Conservation (phyloP, 2,113 vertebrate species). For the Azemiops feae region DNA sequence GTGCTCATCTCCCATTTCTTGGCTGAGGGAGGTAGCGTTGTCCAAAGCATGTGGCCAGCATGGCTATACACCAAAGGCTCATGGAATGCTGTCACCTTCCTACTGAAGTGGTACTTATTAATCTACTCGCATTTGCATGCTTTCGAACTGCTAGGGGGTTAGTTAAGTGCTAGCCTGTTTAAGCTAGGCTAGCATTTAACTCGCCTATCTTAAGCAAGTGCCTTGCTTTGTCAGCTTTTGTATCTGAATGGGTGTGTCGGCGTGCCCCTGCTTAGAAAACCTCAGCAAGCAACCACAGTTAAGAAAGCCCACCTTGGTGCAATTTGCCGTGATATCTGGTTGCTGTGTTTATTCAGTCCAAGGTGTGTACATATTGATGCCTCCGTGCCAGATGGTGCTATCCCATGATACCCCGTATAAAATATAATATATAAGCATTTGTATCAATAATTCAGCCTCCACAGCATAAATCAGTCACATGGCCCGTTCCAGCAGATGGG, state of each 20-base stretch:
- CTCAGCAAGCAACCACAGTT: slow-evolving; percentile 18
- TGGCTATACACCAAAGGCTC: too few species aligned
- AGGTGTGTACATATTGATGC: slow-evolving; percentile 54
- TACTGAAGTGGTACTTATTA: not conserved
- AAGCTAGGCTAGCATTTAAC: not conserved
- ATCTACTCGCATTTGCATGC: not conserved
- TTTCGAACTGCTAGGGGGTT: not conserved
- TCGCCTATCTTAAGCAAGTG: not conserved
- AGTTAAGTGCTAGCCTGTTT: not conserved
- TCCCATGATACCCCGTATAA: slow-evolving; percentile 60
- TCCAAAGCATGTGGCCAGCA: too few species aligned
- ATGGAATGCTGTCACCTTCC: not conserved
- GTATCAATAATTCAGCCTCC: slow-evolving; percentile 62
- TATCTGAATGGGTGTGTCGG: too few species aligned
- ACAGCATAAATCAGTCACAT: slow-evolving; percentile 58
- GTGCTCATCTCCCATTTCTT: too few species aligned
- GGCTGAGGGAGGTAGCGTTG: too few species aligned
- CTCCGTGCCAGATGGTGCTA: slow-evolving; percentile 61
- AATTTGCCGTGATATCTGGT: slow-evolving; percentile 31
- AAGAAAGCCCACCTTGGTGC: not conserved
- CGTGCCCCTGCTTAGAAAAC: not conserved
- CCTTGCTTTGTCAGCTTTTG: not conserved
- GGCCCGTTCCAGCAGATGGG: slow-evolving; percentile 51
- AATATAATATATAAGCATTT: slow-evolving; percentile 65
- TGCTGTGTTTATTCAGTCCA: slow-evolving; percentile 58